Percentiles rank a stretch among this genome's conserved stretches.
Conservation (phyloP, 2,888 invertebrate species). For the Dichetophora obliterata region DNA sequence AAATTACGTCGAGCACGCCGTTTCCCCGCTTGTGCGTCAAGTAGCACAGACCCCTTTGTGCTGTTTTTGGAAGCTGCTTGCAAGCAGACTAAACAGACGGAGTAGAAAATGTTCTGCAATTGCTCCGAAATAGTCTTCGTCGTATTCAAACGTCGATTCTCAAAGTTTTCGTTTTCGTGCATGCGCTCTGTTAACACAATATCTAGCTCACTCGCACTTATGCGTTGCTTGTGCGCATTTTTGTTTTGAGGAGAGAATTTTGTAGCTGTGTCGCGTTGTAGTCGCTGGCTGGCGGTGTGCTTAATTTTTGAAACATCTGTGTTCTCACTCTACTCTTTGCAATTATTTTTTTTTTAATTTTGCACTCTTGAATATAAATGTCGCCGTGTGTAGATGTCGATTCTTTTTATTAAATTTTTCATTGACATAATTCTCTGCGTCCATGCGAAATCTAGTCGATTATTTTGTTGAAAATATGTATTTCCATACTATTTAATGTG, state of each 20-base stretch:
- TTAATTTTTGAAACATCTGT: not conserved
- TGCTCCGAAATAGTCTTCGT: slow-evolving; percentile 10
- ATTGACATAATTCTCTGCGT: slow-evolving; percentile 21
- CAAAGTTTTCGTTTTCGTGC: not conserved
- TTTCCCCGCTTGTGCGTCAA: slow-evolving; percentile 35
- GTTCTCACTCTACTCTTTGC: too few species aligned
- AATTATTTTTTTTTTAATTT: too few species aligned
- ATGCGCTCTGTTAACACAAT: not conserved
- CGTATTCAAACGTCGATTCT: not conserved
- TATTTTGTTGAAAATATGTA: slow-evolving; percentile 3
- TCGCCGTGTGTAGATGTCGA: not conserved
- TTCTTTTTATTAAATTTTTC: slow-evolving; percentile 6
- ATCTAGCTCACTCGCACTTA: not conserved
- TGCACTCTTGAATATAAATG: not conserved
- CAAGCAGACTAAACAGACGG: slow-evolving; percentile 41
- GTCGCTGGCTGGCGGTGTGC: not conserved
- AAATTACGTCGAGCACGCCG: slow-evolving; percentile 45
- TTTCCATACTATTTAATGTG: not conserved
- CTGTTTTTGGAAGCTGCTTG: slow-evolving; percentile 39
- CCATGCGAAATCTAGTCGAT: not conserved
- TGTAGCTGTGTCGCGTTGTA: slow-evolving; percentile 12
- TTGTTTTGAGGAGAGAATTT: not conserved
- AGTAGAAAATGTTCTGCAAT: slow-evolving; percentile 31
- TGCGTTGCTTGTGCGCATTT: not conserved
- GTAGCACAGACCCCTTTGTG: slow-evolving; percentile 36